A percentile compares a stretch with the other conserved stretches of the same genome.
Evolutionary conservation across 2,113 vertebrate species (phyloP).

Genomic region (Euleptes europaea): DNA sequence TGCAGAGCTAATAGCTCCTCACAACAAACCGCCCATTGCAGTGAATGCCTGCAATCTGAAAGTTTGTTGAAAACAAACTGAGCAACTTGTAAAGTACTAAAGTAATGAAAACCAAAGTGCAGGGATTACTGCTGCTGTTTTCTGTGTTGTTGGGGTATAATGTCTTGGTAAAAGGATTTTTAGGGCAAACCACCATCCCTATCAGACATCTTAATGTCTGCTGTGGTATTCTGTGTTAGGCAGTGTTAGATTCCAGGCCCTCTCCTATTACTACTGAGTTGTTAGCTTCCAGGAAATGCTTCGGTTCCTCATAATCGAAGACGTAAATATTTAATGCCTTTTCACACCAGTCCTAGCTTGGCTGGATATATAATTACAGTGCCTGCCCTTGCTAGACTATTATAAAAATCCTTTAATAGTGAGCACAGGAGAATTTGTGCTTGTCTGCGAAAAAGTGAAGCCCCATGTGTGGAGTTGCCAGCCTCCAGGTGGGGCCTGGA

Average conservation of each 20-base stretch:
- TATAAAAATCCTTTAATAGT: background rate
- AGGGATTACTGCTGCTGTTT: background rate
- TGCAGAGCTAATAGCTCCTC: background rate
- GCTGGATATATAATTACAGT: conserved; percentile 1
- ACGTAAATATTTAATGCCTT: conserved; percentile 25
- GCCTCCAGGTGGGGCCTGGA: too few relatives aligned
- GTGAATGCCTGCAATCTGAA: background rate
- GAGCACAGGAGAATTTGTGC: background rate
- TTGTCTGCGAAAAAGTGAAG: fast-evolving
- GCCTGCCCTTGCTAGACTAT: background rate
- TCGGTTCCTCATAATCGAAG: background rate
- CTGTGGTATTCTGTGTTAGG: background rate
- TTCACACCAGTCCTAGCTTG: background rate
- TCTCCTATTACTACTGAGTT: conserved; percentile 9
- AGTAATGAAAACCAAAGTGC: background rate
- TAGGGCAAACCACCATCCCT: background rate
- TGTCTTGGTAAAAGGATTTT: background rate
- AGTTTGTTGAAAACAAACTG: background rate
- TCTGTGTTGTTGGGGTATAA: background rate
- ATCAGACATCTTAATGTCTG: fast-evolving
- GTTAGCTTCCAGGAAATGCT: conserved; percentile 16
- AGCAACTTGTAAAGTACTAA: background rate
- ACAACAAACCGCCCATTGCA: background rate
- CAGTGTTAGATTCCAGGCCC: background rate
- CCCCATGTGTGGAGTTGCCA: too few relatives aligned